These are phyloP conservation scores for Chiloscyllium punctatum DNA, from an alignment of 2,797 vertebrate species.

Conservation along the genomic window DNA sequence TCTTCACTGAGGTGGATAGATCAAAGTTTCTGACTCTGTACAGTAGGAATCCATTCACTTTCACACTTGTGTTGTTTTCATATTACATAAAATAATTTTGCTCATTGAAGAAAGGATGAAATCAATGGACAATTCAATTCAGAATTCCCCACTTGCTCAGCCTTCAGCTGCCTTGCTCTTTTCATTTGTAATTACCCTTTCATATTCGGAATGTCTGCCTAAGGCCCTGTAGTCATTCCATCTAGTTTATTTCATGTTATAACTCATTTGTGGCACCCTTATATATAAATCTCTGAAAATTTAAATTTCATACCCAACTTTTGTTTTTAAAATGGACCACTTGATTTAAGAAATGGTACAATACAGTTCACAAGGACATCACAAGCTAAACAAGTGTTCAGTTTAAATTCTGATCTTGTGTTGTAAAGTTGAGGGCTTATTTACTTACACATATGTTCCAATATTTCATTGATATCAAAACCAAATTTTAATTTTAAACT, in stretches of 20 bases:
- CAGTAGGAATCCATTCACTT: neutral
- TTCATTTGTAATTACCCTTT: slow-evolving; percentile 8
- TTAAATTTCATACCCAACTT: neutral
- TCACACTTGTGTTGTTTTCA: neutral
- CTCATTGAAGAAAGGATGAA: neutral
- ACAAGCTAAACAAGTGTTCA: neutral
- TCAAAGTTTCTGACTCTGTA: neutral
- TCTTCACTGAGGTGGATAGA: neutral
- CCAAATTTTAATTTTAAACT: neutral
- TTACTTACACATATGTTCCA: neutral
- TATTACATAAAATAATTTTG: slow-evolving; percentile 20
- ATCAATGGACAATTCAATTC: slow-evolving; percentile 22
- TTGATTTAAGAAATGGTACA: neutral
- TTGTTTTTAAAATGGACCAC: neutral
- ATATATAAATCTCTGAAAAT: neutral
- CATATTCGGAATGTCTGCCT: slow-evolving; percentile 6
- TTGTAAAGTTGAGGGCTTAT: neutral
- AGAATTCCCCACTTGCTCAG: neutral
- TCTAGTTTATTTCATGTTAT: neutral
- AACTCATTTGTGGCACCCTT: slow-evolving; percentile 6
- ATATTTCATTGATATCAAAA: neutral
- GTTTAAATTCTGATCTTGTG: neutral
- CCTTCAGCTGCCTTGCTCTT: neutral
- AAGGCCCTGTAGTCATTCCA: neutral
- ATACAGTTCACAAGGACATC: neutral